These are phyloP conservation scores for Carassius auratus DNA, from an alignment of 2,113 vertebrate species.

Conservation along the genomic window DNA sequence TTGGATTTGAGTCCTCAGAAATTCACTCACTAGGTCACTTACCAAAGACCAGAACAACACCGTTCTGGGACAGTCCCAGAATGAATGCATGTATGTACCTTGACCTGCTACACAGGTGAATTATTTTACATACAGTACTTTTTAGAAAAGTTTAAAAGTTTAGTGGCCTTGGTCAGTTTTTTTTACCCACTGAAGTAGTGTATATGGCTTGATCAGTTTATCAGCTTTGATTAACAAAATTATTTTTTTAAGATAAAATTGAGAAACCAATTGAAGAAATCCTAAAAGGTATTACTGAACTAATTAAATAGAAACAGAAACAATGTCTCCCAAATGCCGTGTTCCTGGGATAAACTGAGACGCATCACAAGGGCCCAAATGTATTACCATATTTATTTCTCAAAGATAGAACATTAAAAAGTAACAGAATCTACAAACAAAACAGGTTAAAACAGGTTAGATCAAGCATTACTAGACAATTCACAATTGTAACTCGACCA, in stretches of 20 bases:
- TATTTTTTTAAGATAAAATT: too few relatives aligned
- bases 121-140: too few relatives aligned
- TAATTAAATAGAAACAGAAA: too few relatives aligned
- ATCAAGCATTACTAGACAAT: background rate
- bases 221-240: background rate
- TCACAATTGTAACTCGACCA: background rate
- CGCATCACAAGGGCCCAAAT: background rate
- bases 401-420: slow-evolving; percentile 52
- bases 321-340: background rate
- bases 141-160: background rate
- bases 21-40: too few relatives aligned
- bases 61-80: too few relatives aligned
- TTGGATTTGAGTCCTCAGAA: too few relatives aligned
- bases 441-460: slow-evolving; percentile 28
- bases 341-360: background rate
- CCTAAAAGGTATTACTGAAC: too few relatives aligned
- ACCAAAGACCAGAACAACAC: too few relatives aligned
- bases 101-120: too few relatives aligned
- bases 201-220: background rate
- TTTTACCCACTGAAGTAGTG: background rate
- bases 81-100: too few relatives aligned
- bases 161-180: background rate
- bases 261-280: background rate
- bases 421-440: slow-evolving; percentile 45
- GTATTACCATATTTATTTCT: slow-evolving; percentile 54